These are phyloP conservation scores for Eubucco bourcierii DNA, from an alignment of 2,113 vertebrate genomes.

Conservation along the genomic window DNA sequence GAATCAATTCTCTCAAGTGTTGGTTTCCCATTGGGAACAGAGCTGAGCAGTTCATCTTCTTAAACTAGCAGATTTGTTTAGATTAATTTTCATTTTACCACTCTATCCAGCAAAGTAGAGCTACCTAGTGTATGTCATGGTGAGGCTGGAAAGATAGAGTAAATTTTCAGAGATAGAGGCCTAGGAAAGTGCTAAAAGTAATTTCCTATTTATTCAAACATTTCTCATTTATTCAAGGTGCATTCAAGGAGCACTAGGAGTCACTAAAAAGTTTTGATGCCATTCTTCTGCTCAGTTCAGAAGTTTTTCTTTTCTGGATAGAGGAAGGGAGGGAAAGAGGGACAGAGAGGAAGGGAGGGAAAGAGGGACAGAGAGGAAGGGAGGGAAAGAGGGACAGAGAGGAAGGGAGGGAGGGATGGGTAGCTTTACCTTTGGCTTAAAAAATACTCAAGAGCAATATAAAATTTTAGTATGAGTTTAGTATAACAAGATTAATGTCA, in stretches of 20 bases:
- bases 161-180: background rate
- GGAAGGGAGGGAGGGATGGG: background rate
- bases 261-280: background rate
- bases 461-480: background rate
- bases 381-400: background rate
- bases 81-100: background rate
- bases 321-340: background rate
- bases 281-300: background rate
- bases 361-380: background rate
- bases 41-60: background rate
- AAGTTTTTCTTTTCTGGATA: background rate
- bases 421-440: background rate
- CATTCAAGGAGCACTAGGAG: background rate
- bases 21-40: background rate
- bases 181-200: background rate
- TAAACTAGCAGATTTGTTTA: background rate
- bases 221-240: slow-evolving; percentile 1
- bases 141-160: background rate
- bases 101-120: background rate
- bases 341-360: background rate
- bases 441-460: background rate
- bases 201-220: background rate
- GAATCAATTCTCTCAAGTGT: background rate
- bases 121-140: background rate
- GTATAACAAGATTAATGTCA: background rate